Percentiles rank a stretch among this genome's conserved stretches.
phyloP scores from a whole-genome alignment of 2,888 invertebrate species.

The Bursaphelenchus okinawaensis region DNA sequence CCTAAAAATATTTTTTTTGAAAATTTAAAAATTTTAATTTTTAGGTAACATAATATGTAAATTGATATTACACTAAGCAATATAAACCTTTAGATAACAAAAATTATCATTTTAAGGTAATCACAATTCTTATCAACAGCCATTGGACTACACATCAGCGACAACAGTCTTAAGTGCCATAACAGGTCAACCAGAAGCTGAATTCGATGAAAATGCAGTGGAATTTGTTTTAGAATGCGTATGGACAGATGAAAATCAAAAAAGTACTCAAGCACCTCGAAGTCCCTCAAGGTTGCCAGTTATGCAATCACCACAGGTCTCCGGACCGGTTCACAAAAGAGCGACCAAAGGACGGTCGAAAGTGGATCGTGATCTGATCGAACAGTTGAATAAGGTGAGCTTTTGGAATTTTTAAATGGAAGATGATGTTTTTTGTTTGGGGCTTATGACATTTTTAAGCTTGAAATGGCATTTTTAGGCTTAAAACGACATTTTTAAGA shows the following conservation, averaged over 20 bases:
- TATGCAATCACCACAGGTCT: neutral
- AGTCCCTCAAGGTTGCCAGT: constrained; percentile 10
- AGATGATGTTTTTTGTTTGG: neutral
- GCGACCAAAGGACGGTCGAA: neutral
- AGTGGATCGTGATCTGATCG: constrained; percentile 8
- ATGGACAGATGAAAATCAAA: constrained; percentile 11
- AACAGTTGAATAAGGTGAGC: constrained; percentile 5
- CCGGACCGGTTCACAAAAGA: neutral
- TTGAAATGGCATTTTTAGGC: too few relatives aligned
- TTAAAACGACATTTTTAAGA: too few relatives aligned
- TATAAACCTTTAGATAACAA: too few relatives aligned
- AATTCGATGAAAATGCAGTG: constrained; percentile 9
- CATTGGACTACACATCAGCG: neutral
- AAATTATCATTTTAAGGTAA: too few relatives aligned
- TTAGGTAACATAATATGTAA: too few relatives aligned
- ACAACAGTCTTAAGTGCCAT: neutral
- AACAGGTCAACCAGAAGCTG: constrained; percentile 4
- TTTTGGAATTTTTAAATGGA: neutral
- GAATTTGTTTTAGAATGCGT: constrained; percentile 17
- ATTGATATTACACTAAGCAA: too few relatives aligned
- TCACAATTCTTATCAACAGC: neutral
- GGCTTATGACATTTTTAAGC: too few relatives aligned
- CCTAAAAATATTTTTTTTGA: too few relatives aligned
- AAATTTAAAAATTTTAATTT: too few relatives aligned
- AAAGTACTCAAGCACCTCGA: neutral